phyloP scores from a whole-genome alignment of 1,140 invertebrate species.

The Bombus huntii region DNA sequence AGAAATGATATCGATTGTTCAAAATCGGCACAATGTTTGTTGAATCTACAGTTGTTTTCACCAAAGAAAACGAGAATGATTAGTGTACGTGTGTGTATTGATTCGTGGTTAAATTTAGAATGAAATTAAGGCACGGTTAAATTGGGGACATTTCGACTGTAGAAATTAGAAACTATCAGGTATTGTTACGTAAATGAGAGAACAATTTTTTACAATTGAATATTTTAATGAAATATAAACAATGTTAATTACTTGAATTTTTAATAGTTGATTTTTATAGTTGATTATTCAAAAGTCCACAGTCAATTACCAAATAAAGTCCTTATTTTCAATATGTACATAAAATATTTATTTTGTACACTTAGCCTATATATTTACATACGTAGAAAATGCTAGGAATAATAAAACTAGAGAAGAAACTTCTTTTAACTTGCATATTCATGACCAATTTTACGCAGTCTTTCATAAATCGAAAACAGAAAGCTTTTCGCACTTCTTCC shows the following conservation, averaged over 20 bases:
- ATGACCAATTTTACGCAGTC: background rate
- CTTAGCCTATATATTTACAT: background rate
- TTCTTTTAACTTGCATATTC: background rate
- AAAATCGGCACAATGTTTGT: background rate
- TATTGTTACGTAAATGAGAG: background rate
- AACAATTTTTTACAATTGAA: background rate
- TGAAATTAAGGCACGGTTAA: background rate
- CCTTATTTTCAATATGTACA: background rate
- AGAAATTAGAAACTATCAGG: background rate
- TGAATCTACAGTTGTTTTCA: background rate
- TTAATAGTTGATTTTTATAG: background rate
- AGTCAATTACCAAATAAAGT: background rate
- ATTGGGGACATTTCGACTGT: background rate
- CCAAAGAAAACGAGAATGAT: background rate
- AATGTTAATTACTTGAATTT: background rate
- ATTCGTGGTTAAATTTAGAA: slow-evolving; percentile 6
- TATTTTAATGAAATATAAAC: background rate
- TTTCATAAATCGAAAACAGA: background rate
- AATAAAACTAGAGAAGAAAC: background rate
- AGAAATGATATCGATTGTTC: background rate
- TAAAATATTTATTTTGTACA: background rate
- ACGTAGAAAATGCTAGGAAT: background rate
- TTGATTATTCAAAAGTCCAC: background rate
- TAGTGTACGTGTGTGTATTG: background rate
- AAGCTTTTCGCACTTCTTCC: background rate